phyloP scores from a whole-genome alignment of 1,140 invertebrate species.

The Holotrichia oblita region DNA sequence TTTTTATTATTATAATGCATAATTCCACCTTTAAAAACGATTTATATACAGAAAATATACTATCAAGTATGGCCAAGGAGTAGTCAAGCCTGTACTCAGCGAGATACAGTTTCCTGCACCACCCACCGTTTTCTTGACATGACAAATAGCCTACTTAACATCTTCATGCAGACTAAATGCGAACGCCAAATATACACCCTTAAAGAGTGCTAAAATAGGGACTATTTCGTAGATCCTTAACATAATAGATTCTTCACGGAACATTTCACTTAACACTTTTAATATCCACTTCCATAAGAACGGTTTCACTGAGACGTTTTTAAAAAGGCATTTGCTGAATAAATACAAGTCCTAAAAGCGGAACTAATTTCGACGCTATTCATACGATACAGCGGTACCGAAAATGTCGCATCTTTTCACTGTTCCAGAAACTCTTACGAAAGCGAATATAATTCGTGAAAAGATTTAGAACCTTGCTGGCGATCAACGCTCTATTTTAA shows the following conservation, averaged over 20 bases:
- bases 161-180: conserved; percentile 49
- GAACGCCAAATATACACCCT: conserved; percentile 39
- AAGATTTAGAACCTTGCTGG: background rate
- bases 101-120: conserved; percentile 51
- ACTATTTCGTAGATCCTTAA: conserved; percentile 12
- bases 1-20: too few species aligned
- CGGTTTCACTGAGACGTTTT: conserved; percentile 26
- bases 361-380: conserved; percentile 31
- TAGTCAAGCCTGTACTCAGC: background rate
- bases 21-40: too few species aligned
- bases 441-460: conserved; percentile 31
- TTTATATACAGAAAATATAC: background rate
- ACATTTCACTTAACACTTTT: conserved; percentile 45
- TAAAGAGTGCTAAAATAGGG: background rate
- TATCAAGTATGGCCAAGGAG: background rate
- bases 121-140: conserved; percentile 53
- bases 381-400: conserved; percentile 5
- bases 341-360: conserved; percentile 38
- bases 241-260: conserved; percentile 45
- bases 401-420: background rate
- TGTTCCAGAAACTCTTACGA: background rate
- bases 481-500: conserved; percentile 29
- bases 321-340: conserved; percentile 37
- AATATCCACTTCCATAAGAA: conserved; percentile 41
- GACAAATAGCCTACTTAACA: conserved; percentile 57